Evolutionary conservation across 1,140 invertebrate species (phyloP).

Genomic region (Ceratosolen solmsi): DNA sequence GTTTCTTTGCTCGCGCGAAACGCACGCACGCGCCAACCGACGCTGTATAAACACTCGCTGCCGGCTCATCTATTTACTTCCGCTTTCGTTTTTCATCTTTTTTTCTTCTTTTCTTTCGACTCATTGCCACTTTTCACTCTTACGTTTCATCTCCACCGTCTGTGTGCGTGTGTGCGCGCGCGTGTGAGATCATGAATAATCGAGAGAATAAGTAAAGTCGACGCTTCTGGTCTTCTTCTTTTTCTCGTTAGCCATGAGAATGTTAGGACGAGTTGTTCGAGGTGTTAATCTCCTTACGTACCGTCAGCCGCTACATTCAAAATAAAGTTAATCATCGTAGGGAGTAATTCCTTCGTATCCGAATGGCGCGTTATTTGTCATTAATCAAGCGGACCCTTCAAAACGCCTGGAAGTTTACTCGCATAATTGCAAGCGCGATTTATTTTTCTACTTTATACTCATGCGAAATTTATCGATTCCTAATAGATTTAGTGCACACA

Average conservation of each 20-base stretch:
- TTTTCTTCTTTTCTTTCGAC: background rate
- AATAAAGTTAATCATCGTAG: conserved; percentile 10
- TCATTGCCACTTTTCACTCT: background rate
- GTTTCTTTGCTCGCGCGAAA: background rate
- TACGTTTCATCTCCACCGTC: background rate
- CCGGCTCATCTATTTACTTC: background rate
- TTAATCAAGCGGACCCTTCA: background rate
- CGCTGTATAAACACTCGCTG: conserved; percentile 16
- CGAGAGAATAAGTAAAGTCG: conserved; percentile 8
- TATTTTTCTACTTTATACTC: background rate
- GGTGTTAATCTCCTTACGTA: conserved; percentile 3
- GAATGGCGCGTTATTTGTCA: background rate
- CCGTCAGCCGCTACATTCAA: background rate
- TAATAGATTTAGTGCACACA: background rate
- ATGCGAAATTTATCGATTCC: background rate
- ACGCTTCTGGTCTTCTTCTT: background rate
- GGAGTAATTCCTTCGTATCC: background rate
- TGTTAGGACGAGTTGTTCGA: background rate
- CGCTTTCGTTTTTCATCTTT: background rate
- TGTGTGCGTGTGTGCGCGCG: too few species aligned
- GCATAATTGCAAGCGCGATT: background rate
- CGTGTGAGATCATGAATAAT: background rate
- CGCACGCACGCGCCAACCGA: background rate
- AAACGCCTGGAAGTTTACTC: background rate
- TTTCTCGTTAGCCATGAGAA: background rate